phyloP scores from a whole-genome alignment of 2,888 invertebrate species.

The Meteorus cinctellus region DNA sequence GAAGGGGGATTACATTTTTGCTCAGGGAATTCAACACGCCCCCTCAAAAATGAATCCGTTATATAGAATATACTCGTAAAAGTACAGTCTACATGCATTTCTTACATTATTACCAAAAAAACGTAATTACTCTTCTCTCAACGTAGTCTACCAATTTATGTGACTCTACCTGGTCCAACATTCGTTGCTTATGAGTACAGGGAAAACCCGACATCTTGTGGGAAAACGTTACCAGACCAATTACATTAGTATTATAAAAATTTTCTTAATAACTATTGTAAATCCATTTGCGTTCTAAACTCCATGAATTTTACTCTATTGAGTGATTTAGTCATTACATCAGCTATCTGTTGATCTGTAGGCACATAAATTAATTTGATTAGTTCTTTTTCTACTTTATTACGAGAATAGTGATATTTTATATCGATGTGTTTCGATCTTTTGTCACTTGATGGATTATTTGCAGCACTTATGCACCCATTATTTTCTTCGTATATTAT shows the following conservation, averaged over 20 bases:
- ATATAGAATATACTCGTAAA: too few species aligned
- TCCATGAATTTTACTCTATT: too few species aligned
- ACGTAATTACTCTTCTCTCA: too few species aligned
- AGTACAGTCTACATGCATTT: too few species aligned
- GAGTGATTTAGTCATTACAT: conserved; percentile 37
- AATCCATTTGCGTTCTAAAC: too few species aligned
- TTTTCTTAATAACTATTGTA: not conserved
- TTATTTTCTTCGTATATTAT: conserved; percentile 37
- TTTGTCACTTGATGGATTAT: conserved; percentile 34
- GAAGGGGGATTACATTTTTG: too few species aligned
- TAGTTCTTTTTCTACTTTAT: conserved; percentile 22
- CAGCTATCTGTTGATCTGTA: conserved; percentile 38
- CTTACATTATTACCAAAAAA: too few species aligned
- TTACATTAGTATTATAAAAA: too few species aligned
- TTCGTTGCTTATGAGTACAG: not conserved
- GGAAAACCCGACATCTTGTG: not conserved
- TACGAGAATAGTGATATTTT: conserved; percentile 28
- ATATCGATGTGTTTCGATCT: conserved; percentile 40
- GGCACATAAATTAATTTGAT: conserved; percentile 34
- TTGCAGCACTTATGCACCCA: conserved; percentile 22
- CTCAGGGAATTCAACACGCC: too few species aligned
- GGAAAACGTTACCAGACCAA: not conserved
- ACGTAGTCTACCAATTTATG: too few species aligned
- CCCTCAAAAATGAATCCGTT: too few species aligned
- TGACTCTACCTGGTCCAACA: conserved; percentile 2